Base-by-base conservation (phyloP, 2,888 invertebrate genomes). In the Fragum whitleyi region DNA sequence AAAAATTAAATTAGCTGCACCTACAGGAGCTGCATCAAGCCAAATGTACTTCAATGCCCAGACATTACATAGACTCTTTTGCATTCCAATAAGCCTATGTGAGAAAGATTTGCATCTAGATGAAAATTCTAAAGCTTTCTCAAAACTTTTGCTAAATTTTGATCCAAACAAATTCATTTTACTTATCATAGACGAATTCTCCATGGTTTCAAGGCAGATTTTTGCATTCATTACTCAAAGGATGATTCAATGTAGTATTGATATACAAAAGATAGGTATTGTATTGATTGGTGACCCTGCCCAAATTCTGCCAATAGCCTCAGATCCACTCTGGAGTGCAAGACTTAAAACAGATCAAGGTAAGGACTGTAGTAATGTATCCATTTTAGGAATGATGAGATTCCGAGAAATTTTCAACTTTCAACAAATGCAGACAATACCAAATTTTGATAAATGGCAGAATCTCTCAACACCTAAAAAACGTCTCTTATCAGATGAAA, bases 251-350 rank as follows among this genome's bases (percentile, higher is more conserved):
- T 53, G 53, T 53, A 19, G 21, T 21, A 53, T 53, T 53, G 21
- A 53, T 53, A 7, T 53, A 11, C n/a, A 53, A 6, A 16, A 53
- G 19, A 53, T 53, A 11, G 53, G 53, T 5, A 53, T 53, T 53
- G 53, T 53, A 6, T 21, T 53, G 6, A 53, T 53, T 53, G 53
- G 53, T 11, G 53, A 53, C 53, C 53, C 53, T 11, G 53, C 53
- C 11, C 53, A 53, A 21, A 53, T 53, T 53, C n/a, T 53, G 6
- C 53, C 53, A 11, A 53, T 53, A n/a, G 53, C 53, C 6, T 7
- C 53, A 6, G 53, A 53, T 21, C 53, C 53, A 6, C 53, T 53
- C n/a, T 53, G 53, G 53, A 53, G 53, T 53, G 53, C 53, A 11
- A 16, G 53, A n/a, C 21, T 53, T 21, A 16, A 53, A 16, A 53